Evolutionary conservation across 1,140 invertebrate genomes (phyloP).

Genomic region (Drosophila athabasca): DNA sequence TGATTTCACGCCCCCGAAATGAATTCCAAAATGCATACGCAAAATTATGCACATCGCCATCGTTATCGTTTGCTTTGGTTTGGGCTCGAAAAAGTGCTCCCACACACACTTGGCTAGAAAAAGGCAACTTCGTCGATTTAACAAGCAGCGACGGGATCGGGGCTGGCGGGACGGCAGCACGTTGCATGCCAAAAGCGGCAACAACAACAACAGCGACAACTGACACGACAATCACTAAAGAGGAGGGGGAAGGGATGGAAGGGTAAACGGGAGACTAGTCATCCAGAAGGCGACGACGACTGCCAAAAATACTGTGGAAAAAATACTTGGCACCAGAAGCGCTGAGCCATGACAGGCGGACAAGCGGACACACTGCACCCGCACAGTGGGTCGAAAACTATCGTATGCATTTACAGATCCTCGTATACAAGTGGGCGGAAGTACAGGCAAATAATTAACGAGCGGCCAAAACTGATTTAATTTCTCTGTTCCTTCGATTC

Average conservation of each 20-base stretch:
- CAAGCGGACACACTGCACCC: conserved; percentile 27
- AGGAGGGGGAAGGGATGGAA: no score
- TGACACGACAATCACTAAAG: conserved; percentile 20
- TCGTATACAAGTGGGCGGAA: no score
- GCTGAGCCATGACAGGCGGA: neutral
- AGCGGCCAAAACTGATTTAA: no score
- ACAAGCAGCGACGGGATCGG: conserved; percentile 40
- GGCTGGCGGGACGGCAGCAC: conserved; percentile 11
- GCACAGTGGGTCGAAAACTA: conserved; percentile 3
- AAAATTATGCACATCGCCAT: conserved; percentile 77
- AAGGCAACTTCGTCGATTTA: conserved; percentile 57
- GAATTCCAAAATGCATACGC: conserved; percentile 75
- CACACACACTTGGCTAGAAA: conserved; percentile 63
- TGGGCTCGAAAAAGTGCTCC: conserved; percentile 31
- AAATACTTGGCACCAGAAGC: conserved; percentile 3
- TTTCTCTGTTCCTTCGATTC: neutral
- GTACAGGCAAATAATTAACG: no score
- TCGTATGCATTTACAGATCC: no score
- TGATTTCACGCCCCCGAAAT: conserved; percentile 71
- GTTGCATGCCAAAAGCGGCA: conserved; percentile 50
- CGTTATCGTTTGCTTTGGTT: conserved; percentile 21
- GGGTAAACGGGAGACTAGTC: conserved; percentile 33
- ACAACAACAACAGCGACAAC: conserved; percentile 28
- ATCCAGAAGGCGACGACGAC: conserved; percentile 14
- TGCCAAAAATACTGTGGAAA: conserved; percentile 53